Conservation (phyloP, 1,140 invertebrate species). For the Oncopeltus fasciatus region DNA sequence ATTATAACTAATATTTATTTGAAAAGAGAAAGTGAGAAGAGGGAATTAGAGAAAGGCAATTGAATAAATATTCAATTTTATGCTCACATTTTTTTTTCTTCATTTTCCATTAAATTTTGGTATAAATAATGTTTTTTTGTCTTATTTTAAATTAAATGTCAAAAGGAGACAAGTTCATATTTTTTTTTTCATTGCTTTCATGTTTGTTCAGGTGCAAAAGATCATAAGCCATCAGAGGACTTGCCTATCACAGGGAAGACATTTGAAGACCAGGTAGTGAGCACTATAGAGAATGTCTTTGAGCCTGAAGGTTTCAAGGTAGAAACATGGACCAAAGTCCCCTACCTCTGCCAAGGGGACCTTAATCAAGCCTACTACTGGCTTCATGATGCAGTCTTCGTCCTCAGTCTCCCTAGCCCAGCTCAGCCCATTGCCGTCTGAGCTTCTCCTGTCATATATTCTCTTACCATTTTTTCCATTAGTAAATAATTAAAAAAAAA, state of each 20-base stretch:
- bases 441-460: too few relatives aligned
- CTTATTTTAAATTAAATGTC: too few relatives aligned
- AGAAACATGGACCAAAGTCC: conserved; percentile 62
- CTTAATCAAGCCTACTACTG: conserved; percentile 82
- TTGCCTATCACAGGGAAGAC: conserved; percentile 49
- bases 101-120: too few relatives aligned
- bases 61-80: too few relatives aligned
- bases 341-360: conserved; percentile 90
- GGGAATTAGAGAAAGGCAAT: too few relatives aligned
- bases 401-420: conserved; percentile 26
- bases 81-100: too few relatives aligned
- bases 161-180: not conserved
- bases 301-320: conserved; percentile 53
- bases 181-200: not conserved
- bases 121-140: too few relatives aligned
- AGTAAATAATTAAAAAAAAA: too few relatives aligned
- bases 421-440: not conserved
- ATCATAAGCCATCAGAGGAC: conserved; percentile 57
- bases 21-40: too few relatives aligned
- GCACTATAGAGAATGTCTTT: conserved; percentile 58
- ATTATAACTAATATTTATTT: too few relatives aligned
- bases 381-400: conserved; percentile 73
- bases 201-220: conserved; percentile 35
- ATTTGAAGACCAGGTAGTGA: conserved; percentile 65
- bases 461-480: too few relatives aligned